Evolutionary conservation across 2,888 invertebrate genomes (phyloP), one percentile per base, ranked within the genome.

Genomic region (Hyppa rectilinea): DNA sequence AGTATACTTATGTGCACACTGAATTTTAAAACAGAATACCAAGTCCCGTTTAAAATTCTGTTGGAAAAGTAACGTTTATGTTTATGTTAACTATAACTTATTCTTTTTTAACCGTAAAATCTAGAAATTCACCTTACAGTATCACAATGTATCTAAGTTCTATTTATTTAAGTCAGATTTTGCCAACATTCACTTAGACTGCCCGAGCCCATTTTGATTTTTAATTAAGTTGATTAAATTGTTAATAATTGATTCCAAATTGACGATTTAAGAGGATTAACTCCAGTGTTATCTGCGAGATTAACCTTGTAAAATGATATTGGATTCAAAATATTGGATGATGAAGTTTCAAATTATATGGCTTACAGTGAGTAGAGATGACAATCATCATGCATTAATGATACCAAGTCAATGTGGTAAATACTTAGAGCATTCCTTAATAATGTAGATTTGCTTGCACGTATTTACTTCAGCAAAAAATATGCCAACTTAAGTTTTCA

Each of bases 221-320:
- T 38, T 17, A 40, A 55, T 56, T 26, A n/a, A 29, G 71, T 58
- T 77, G 43, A 77, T 58, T 77, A 50, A 34, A 38, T 70, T n/a
- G 50, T 77, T 70, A 70, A 70, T 38, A 73, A 52, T 52, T 77
- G 50, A 72, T 73, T 50, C 26, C 38, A 45, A 77, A 77, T 71
- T 29, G 45, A 40, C 29, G 40, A 34, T 70, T 77, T 26, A 36
- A 38, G 38, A 58, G 69, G 76, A 77, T 73, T 70, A 49, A 4
- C n/a, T 12, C 56, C 45, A 14, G 17, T 40, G 26, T 34, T 76
- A 45, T 52, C 77, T 70, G 29, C 12, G 17, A 58, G 56, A 58
- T 73, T 77, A 77, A 45, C 50, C n/a, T 70, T 52, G 78, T 77
- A 38, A 77, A 52, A 55, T 68, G 45, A 77, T 70, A 71, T 70